Evolutionary conservation across 1,140 invertebrate genomes (phyloP), one percentile per base, ranked within the genome.

Genomic region (Hypothenemus hampei): DNA sequence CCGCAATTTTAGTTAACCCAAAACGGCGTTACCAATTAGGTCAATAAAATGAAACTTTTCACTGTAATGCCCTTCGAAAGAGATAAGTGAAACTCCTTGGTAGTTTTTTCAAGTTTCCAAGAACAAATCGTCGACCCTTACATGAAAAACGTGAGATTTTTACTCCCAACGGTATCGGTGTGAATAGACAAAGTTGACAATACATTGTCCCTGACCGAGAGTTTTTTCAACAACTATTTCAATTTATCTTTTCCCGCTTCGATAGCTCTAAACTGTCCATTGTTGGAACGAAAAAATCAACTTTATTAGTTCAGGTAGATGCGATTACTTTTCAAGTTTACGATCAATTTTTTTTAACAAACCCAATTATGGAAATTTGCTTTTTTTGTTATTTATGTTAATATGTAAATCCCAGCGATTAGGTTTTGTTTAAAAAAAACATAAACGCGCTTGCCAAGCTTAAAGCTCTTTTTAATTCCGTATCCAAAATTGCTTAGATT

Each of bases 121-220:
- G 16, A 39, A 46, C 18, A 46, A 46, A 46, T 46, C 20, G 40
- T 46, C 15, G 19, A 13, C 44, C n/a, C 19, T 46, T 44, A 44
- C 7, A 11, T 46, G 44, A 46, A 33, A 33, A 46, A 31, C 13
- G 26, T 29, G 13, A 19, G 44, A 31, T 31, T 33, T 46, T 46
- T 46, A 46, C 15, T 46, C 44, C 15, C 44, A 20, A 31, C 19
- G 26, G 44, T 15, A 46, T 46, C 22, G 23, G 13, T 31, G 44
- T 31, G 16, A 18, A 33, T 29, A 46, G 44, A 46, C 44, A 46
- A 46, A 46, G 44, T 46, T 31, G 44, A 46, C 44, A 46, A 46
- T 31, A 46, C 26, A 22, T 31, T 20, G 44, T 46, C 26, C 24
- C 44, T 31, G 7, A 5, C 22, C 6, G 44, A 31, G 33, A 46